Evolutionary conservation across 2,113 vertebrate genomes (phyloP), one percentile per base, ranked within the genome.

Genomic region (Tupaia chinensis): DNA sequence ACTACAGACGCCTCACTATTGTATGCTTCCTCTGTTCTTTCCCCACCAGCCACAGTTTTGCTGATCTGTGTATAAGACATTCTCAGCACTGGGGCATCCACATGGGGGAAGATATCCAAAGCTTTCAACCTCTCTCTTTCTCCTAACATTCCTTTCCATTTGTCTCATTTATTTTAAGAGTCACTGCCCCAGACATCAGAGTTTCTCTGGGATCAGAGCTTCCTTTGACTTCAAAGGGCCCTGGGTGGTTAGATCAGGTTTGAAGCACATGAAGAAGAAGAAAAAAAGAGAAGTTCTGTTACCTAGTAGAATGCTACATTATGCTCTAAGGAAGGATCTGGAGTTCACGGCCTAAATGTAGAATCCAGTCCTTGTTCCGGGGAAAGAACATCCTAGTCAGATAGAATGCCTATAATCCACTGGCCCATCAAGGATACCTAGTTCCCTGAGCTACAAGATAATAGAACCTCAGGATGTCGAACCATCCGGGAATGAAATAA

Each of bases 361-460:
- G 91, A 97, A 97, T 96, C n/a, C 76, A 65, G 13, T 25, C 89
- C 83, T 97, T 97, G 97, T 95, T 96, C 77, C 19, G 25, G 22
- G n/a, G 94, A 97, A 97, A 97, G 95, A 96, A 92, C 95, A 95
- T 77, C 93, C 97, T 95, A 81, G 15, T 81, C 70, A 93, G 95
- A 97, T 89, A 94, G 61, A 83, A 82, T 76, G 14, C n/a, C 80
- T 25, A 3, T 9, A 61, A 10, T 56, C 29, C 54, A 61, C n/a
- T 80, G 80, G 56, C 79, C 66, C 76, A 58, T 93, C 80, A 60
- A 56, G 86, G 83, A 69, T 91, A 80, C 66, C 61, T 85, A 34
- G 22, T 80, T 91, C 79, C 87, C 87, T 63, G 61, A 89, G 29
- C 20, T 54, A 32, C 22, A 65, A 93, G 72, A 32, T 63, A 89